Percentiles rank a stretch among this genome's conserved stretches.
Evolutionary conservation across 2,888 invertebrate genomes (phyloP).

Genomic region (Macrosoma leucophasiata): DNA sequence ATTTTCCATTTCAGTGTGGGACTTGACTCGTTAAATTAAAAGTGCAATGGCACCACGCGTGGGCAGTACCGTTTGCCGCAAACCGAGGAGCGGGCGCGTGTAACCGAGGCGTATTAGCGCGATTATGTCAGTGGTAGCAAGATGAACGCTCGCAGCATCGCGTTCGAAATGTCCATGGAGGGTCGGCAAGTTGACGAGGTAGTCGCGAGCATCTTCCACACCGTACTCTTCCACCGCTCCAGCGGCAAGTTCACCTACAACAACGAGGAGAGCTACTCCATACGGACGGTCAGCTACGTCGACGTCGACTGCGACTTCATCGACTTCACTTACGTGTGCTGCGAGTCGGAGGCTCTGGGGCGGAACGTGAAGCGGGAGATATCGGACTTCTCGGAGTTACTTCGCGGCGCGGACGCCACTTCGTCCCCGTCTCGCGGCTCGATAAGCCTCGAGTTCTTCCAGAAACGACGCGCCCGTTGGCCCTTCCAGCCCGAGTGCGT

Average conservation of each 20-base stretch:
- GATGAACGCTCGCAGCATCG: slow-evolving; percentile 88
- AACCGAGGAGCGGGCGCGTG: slow-evolving; percentile 29
- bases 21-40: slow-evolving; percentile 54
- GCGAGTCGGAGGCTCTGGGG: slow-evolving; percentile 87
- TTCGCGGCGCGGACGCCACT: slow-evolving; percentile 82
- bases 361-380: slow-evolving; percentile 84
- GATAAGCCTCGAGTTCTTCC: slow-evolving; percentile 96
- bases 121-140: slow-evolving; percentile 56
- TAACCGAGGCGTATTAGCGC: slow-evolving; percentile 33
- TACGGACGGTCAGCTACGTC: slow-evolving; percentile 95
- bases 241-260: slow-evolving; percentile 96
- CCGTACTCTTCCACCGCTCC: slow-evolving; percentile 92
- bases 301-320: slow-evolving; percentile 99
- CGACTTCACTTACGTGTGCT: slow-evolving; percentile 97
- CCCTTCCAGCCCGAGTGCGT: slow-evolving; percentile 92
- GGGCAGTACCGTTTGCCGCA: slow-evolving; percentile 30
- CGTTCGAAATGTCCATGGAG: slow-evolving; percentile 89
- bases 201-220: slow-evolving; percentile 93
- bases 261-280: slow-evolving; percentile 95
- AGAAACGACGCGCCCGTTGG: slow-evolving; percentile 93
- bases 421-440: slow-evolving; percentile 81
- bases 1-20: slow-evolving; percentile 67
- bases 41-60: slow-evolving; percentile 46
- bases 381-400: slow-evolving; percentile 84
- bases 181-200: slow-evolving; percentile 95